Evolutionary conservation across 2,888 invertebrate species (phyloP), one percentile per base, ranked within the genome.

Genomic region (Diarsia mendica): DNA sequence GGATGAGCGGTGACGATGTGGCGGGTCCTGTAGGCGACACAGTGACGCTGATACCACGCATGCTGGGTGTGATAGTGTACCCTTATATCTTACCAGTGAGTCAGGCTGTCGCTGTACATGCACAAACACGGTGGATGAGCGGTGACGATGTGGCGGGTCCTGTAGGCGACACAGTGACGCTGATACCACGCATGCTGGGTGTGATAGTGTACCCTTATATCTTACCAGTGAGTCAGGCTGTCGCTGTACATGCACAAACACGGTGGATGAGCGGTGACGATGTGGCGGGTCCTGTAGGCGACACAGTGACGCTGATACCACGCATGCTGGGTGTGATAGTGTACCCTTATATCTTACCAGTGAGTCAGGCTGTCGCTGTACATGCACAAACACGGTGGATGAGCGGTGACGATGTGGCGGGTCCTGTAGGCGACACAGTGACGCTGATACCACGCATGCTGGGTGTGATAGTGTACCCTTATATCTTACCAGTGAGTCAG

Each of bases 151-250:
- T 51, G 90, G 97, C 91, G 98, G 98, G 79, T 98, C 98, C 85
- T 98, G 97, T 83, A 99, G 97, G 55, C 99, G 98, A 48, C 99
- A 99, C 84, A 99, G 97, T 44, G 99, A 98, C 20, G 99, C 97
- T 11, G 99, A 99, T 67, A 99, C 98, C 79, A 99, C 99, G 94
- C 99, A 99, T 23, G 99, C 99, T 23, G 99, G 99, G 97, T 99
- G 99, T 75, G 99, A 98, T 85, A 99, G 97, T 53, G 53, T 55
- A 55, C 6, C 5, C 13, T 55, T 3, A 20, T 51, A 3, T 6
- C 85, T 87, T 69, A 95, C 95, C 92, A 96, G 84, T 0, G 95
- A 95, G 88, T 95, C 95, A 0, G 96, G 95, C 60, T 91, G 88
- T 10, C 89, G 83, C 65, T 88, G 89, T 60, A 85, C 87, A 80